These are phyloP conservation scores for Ctenopoma multispine DNA, from an alignment of 2,797 vertebrate genomes.

Conservation along the genomic window DNA sequence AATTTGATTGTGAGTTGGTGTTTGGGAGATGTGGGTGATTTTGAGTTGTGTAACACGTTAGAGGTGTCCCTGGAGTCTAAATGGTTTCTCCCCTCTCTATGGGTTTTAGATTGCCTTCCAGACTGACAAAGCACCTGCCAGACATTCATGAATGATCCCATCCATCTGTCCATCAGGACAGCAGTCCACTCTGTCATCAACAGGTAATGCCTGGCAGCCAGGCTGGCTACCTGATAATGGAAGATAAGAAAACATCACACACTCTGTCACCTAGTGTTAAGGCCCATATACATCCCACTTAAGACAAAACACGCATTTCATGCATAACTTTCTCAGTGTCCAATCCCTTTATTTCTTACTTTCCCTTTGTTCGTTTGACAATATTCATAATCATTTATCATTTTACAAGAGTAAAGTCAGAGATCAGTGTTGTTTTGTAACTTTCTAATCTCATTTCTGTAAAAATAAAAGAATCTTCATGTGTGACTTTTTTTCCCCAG, in stretches of 20 bases:
- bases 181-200: conserved; percentile 83
- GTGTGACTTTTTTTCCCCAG: conserved; percentile 1
- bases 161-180: conserved; percentile 88
- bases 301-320: conserved; percentile 77
- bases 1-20: conserved; percentile 74
- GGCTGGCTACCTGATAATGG: conserved; percentile 83
- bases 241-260: conserved; percentile 87
- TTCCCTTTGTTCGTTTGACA: conserved; percentile 42
- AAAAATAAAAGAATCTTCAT: conserved; percentile 54
- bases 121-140: conserved; percentile 91
- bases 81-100: conserved; percentile 80
- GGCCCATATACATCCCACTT: conserved; percentile 81
- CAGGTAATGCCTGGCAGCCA: conserved; percentile 84
- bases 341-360: conserved; percentile 21
- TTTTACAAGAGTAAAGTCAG: conserved; percentile 45
- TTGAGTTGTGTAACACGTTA: conserved; percentile 73
- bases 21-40: conserved; percentile 40
- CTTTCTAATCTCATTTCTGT: conserved; percentile 46
- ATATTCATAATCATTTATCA: conserved; percentile 59
- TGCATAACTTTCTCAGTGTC: conserved; percentile 59
- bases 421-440: conserved; percentile 57
- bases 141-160: conserved; percentile 85
- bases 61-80: conserved; percentile 80
- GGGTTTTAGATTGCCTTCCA: conserved; percentile 86
- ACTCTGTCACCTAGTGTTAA: conserved; percentile 82